Conservation (phyloP, 2,797 vertebrate species). For the Sebastes trivittatus region DNA sequence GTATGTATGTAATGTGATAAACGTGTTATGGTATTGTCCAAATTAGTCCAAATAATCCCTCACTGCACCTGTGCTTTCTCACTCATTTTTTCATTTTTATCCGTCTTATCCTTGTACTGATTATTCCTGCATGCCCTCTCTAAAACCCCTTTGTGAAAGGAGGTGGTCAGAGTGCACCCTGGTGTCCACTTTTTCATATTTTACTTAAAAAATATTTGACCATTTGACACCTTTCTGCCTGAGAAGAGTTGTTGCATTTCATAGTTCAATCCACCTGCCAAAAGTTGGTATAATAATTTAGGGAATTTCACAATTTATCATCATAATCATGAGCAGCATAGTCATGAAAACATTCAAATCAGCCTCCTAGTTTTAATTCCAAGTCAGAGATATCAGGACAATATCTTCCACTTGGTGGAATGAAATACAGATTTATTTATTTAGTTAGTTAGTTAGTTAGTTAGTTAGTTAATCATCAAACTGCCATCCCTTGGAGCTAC, state of each 20-base stretch:
- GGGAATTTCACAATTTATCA: not conserved
- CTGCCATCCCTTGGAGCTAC: fast-evolving
- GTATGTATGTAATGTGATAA: not conserved
- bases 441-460: no score
- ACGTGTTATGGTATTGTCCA: not conserved
- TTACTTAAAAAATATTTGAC: not conserved
- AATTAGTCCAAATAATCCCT: not conserved
- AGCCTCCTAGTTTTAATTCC: not conserved
- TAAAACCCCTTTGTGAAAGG: not conserved
- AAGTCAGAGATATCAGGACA: not conserved
- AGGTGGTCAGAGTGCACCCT: not conserved
- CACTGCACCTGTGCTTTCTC: not conserved
- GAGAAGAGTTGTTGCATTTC: not conserved
- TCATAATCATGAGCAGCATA: not conserved
- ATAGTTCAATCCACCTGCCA: not conserved
- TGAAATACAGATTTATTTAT: not conserved
- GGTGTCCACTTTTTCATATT: not conserved
- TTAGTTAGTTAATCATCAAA: not conserved
- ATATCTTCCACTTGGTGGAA: not conserved
- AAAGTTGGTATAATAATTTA: not conserved
- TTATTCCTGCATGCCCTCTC: not conserved
- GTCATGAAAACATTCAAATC: not conserved
- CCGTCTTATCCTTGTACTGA: not conserved
- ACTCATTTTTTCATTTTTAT: not conserved
- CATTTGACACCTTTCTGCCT: not conserved